phyloP scores from a whole-genome alignment of 2,888 invertebrate species.

The Orthosia cruda region DNA sequence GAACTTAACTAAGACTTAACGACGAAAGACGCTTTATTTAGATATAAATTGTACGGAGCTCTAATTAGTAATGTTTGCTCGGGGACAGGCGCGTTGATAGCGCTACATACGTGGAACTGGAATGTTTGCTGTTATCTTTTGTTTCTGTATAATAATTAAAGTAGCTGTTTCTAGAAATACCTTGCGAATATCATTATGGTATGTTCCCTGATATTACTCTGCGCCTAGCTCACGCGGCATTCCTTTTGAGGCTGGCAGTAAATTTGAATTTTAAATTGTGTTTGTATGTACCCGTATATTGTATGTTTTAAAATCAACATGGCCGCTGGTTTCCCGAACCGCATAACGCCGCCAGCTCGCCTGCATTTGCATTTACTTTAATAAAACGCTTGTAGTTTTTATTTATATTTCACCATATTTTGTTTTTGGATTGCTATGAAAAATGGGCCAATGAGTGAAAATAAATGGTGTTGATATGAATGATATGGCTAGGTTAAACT shows the following conservation, averaged over 20 bases:
- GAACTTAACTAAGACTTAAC: slow-evolving; percentile 16
- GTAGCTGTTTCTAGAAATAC: slow-evolving; percentile 13
- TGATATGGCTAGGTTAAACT: not conserved
- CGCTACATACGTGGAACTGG: slow-evolving; percentile 8
- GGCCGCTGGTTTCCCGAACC: slow-evolving; percentile 34
- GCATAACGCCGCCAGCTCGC: slow-evolving; percentile 23
- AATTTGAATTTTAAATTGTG: slow-evolving; percentile 58
- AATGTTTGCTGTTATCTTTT: slow-evolving; percentile 20
- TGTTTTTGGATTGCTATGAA: not conserved
- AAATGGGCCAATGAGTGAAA: not conserved
- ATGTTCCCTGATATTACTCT: slow-evolving; percentile 11
- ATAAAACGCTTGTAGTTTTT: slow-evolving; percentile 26
- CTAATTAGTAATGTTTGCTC: slow-evolving; percentile 37
- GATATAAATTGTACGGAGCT: slow-evolving; percentile 10
- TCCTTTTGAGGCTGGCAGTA: slow-evolving; percentile 34
- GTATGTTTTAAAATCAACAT: slow-evolving; percentile 51
- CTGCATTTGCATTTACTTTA: slow-evolving; percentile 42
- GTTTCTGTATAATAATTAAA: slow-evolving; percentile 10
- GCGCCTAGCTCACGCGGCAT: slow-evolving; percentile 11
- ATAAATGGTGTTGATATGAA: not conserved
- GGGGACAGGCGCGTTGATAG: slow-evolving; percentile 14
- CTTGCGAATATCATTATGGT: not conserved
- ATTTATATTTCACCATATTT: slow-evolving; percentile 6
- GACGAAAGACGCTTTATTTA: slow-evolving; percentile 31
- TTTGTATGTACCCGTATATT: not conserved